phyloP scores from a whole-genome alignment of 1,140 invertebrate genomes.

The Ectropis grisescens region DNA sequence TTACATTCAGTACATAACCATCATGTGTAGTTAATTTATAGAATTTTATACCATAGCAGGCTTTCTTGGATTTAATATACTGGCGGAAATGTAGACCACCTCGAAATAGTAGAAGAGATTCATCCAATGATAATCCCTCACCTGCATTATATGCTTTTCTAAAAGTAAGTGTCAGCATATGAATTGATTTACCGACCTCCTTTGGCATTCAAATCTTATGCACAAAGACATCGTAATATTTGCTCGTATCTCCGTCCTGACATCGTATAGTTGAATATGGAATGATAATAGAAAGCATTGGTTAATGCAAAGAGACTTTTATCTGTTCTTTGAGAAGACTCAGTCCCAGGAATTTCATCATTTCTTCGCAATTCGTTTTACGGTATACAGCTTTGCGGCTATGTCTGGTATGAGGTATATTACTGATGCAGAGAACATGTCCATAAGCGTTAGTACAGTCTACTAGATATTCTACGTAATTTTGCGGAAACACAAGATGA shows the following conservation, averaged over 20 bases:
- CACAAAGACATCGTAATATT: constrained; percentile 23
- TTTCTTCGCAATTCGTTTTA: constrained; percentile 11
- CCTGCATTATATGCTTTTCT: constrained; percentile 21
- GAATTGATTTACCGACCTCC: constrained; percentile 12
- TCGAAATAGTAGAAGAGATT: constrained; percentile 43
- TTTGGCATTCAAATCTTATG: constrained; percentile 13
- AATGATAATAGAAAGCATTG: constrained; percentile 26
- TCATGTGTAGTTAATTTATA: constrained; percentile 25
- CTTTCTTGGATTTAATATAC: constrained; percentile 36
- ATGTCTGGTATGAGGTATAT: constrained; percentile 13
- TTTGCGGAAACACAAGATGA: constrained; percentile 14
- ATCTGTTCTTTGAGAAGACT: constrained; percentile 19
- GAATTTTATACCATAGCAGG: constrained; percentile 45
- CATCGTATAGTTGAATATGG: constrained; percentile 23
- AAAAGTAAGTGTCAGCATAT: constrained; percentile 13
- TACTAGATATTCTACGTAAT: constrained; percentile 17
- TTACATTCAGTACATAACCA: constrained; percentile 34
- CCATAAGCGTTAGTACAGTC: constrained; percentile 16
- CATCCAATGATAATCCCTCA: constrained; percentile 39
- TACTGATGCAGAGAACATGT: constrained; percentile 5
- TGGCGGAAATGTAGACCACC: constrained; percentile 40
- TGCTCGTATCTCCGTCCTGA: constrained; percentile 28
- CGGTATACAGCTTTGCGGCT: constrained; percentile 3
- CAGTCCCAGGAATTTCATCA: constrained; percentile 25
- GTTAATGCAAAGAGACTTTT: constrained; percentile 17